These are phyloP conservation scores for Balanococcus diminutus DNA, from an alignment of 2,888 invertebrate genomes.

Conservation along the genomic window DNA sequence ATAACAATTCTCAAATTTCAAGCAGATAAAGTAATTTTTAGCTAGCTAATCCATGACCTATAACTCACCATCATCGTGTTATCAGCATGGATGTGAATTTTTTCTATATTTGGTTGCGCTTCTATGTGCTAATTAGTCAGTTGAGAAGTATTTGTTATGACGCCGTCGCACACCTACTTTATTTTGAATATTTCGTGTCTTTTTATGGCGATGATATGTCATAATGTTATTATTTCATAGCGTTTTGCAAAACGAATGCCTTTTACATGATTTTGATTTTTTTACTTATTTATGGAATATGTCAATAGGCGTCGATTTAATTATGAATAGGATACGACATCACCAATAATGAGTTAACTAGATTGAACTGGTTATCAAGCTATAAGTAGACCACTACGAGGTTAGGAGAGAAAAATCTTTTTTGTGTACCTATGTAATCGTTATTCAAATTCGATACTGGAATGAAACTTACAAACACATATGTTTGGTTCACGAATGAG, in stretches of 20 bases:
- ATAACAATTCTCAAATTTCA: no score
- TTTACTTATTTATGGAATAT: not conserved
- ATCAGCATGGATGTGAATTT: not conserved
- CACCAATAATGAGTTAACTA: not conserved
- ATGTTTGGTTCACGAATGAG: not conserved
- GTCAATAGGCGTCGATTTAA: not conserved
- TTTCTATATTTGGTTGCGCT: not conserved
- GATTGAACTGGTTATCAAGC: not conserved
- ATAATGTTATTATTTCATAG: conserved; percentile 5
- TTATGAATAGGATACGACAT: not conserved
- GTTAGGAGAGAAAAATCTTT: not conserved
- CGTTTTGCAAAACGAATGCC: not conserved
- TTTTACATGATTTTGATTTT: not conserved
- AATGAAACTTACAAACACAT: not conserved
- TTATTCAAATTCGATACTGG: not conserved
- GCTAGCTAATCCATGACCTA: not conserved
- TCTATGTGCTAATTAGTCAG: not conserved
- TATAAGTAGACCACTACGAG: not conserved
- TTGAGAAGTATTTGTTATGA: not conserved
- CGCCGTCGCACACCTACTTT: not conserved
- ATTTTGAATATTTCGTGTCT: not conserved
- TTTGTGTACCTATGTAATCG: not conserved
- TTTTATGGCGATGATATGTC: not conserved
- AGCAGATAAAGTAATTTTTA: no score
- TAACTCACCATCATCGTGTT: not conserved